Base-by-base conservation (phyloP, 1,140 invertebrate genomes). In the Atopsyche davidsoni region DNA sequence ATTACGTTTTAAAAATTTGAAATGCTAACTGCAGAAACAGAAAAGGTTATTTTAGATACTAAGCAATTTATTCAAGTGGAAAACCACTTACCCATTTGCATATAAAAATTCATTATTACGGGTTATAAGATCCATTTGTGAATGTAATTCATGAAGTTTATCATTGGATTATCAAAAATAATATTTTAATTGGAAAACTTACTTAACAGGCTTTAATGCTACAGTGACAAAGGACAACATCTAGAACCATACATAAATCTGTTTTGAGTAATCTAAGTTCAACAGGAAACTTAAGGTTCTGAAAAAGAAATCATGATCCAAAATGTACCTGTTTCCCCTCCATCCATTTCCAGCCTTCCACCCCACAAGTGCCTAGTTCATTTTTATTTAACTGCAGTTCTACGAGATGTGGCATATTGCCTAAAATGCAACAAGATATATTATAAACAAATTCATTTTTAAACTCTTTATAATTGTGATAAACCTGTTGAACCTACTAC, bases 281-380 rank as follows among this genome's bases (percentile, higher is more conserved):
- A 13, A 11, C 13, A 3, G 10, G 25, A 35, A 24, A 45, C 2
- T 43, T 2, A 3, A 40, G n/a, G n/a, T n/a, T n/a, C n/a, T n/a
- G n/a, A n/a, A n/a, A n/a, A n/a, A n/a, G n/a, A n/a, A n/a, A n/a
- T n/a, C n/a, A n/a, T n/a, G n/a, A n/a, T n/a, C n/a, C n/a, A n/a
- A n/a, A n/a, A n/a, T n/a, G n/a, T n/a, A 56, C 54, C 38, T 52
- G 44, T 11, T n/a, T n/a, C 4, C 49, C 48, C 32, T 51, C 48
- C 2, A 57, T 34, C 55, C 55, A 57, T 17, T 34, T 48, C 55
- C 55, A 57, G 38, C 49, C 46, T 14, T n/a, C 11, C 0, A 11
- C 4, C 1, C 36, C 18, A 16, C 4, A 13, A 10, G 7, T 32
- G 4, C 50, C 55, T 21, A 57, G 32, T 22, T 45, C 21, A 25